These are phyloP conservation scores for Crocuta crocuta DNA, from an alignment of 2,113 vertebrate species.

Conservation along the genomic window DNA sequence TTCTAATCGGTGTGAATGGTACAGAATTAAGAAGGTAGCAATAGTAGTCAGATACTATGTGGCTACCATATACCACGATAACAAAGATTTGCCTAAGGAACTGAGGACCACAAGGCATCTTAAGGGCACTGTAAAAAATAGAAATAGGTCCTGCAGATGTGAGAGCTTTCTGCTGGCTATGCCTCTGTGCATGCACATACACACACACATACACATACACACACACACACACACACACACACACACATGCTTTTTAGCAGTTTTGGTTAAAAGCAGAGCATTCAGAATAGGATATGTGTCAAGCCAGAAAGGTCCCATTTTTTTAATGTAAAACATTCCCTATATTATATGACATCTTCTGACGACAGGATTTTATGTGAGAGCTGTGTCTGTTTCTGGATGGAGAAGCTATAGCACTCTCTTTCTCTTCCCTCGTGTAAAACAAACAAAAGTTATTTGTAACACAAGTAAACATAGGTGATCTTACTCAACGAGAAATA, in stretches of 20 bases:
- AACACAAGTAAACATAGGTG: not conserved
- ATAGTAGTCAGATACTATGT: not conserved
- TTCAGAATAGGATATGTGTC: not conserved
- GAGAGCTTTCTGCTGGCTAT: not conserved
- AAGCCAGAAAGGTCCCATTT: not conserved
- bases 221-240: not conserved
- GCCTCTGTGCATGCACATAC: fast-evolving
- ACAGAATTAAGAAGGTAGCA: not conserved
- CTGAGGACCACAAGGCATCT: not conserved
- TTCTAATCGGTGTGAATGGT: not conserved
- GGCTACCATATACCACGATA: not conserved
- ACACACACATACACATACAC: no score
- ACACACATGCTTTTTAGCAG: not conserved
- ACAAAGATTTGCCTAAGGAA: not conserved
- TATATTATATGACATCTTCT: not conserved
- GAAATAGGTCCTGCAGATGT: fast-evolving
- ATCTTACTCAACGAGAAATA: not conserved
- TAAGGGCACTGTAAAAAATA: not conserved
- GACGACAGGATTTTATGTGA: not conserved
- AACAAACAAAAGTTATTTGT: not conserved
- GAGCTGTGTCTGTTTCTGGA: not conserved
- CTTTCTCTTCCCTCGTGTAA: not conserved
- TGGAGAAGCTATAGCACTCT: not conserved
- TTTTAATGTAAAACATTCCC: not conserved
- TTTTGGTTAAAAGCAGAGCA: conserved; percentile 1